Evolutionary conservation across 2,113 vertebrate species (phyloP).

Genomic region (Corythornis cristatus): DNA sequence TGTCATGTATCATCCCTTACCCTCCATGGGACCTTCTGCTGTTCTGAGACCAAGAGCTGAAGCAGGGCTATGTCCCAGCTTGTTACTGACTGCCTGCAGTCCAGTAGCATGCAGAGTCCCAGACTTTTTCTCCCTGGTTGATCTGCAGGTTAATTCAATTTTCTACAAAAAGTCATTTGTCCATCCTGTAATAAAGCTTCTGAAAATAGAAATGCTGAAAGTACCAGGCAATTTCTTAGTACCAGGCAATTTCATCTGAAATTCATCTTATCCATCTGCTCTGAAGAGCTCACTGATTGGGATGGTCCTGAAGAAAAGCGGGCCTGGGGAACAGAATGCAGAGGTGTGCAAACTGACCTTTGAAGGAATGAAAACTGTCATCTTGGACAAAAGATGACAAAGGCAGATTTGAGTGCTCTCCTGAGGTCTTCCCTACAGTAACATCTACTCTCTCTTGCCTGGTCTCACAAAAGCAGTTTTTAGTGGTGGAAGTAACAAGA

Average conservation of each 20-base stretch:
- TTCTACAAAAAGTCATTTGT: background rate
- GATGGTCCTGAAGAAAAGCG: background rate
- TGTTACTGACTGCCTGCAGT: background rate
- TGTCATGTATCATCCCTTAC: background rate
- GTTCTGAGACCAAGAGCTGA: background rate
- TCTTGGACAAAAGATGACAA: background rate
- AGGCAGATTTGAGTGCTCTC: background rate
- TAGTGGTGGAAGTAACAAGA: background rate
- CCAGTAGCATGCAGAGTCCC: background rate
- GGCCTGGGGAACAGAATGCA: background rate
- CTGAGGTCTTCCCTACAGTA: background rate
- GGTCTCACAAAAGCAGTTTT: background rate
- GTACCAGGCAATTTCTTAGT: background rate
- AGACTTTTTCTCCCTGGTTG: background rate
- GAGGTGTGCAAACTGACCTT: background rate
- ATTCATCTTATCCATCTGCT: background rate
- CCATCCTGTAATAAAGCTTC: background rate
- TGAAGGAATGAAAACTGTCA: background rate
- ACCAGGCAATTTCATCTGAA: background rate
- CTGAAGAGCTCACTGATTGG: background rate
- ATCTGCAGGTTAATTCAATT: background rate
- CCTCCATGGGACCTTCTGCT: background rate
- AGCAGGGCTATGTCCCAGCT: rapidly evolving
- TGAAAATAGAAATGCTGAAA: background rate
- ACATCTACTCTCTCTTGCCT: background rate